A percentile compares a stretch with the other conserved stretches of the same genome.
phyloP scores from a whole-genome alignment of 2,888 invertebrate species.

The Linnaemya tessellans region DNA sequence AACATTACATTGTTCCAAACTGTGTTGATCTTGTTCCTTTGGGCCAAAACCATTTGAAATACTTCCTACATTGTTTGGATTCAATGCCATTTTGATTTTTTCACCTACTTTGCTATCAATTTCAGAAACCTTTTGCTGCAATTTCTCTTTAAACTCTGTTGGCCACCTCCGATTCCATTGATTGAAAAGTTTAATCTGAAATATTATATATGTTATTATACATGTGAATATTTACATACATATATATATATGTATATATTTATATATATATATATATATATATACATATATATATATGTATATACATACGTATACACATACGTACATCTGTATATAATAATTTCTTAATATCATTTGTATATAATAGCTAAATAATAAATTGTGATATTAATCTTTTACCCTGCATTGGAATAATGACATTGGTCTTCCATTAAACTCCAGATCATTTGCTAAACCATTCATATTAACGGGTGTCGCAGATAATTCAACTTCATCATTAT shows the following conservation, averaged over 20 bases:
- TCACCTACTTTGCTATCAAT: slow-evolving; percentile 89
- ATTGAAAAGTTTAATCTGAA: slow-evolving; percentile 90
- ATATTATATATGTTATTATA: slow-evolving; percentile 56
- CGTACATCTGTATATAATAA: too few relatives aligned
- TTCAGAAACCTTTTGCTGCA: slow-evolving; percentile 88
- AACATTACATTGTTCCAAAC: slow-evolving; percentile 33
- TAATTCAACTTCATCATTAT: slow-evolving; percentile 80
- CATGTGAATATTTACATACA: neutral
- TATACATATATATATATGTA: neutral
- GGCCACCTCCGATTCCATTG: slow-evolving; percentile 93
- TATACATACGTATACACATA: neutral
- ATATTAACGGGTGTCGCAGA: slow-evolving; percentile 84
- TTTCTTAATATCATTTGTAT: too few relatives aligned
- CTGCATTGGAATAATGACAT: slow-evolving; percentile 93
- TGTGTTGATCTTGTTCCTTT: slow-evolving; percentile 14
- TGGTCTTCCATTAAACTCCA: slow-evolving; percentile 89
- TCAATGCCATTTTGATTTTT: slow-evolving; percentile 83
- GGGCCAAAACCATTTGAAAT: slow-evolving; percentile 57
- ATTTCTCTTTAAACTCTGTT: slow-evolving; percentile 88
- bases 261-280: neutral
- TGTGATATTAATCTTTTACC: slow-evolving; percentile 83
- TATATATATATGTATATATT: too few relatives aligned
- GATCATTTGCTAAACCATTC: slow-evolving; percentile 88
- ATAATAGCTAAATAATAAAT: too few relatives aligned
- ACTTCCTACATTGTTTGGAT: slow-evolving; percentile 44